Base-by-base conservation (phyloP, 2,888 invertebrate genomes). In the Drosophila formosana region DNA sequence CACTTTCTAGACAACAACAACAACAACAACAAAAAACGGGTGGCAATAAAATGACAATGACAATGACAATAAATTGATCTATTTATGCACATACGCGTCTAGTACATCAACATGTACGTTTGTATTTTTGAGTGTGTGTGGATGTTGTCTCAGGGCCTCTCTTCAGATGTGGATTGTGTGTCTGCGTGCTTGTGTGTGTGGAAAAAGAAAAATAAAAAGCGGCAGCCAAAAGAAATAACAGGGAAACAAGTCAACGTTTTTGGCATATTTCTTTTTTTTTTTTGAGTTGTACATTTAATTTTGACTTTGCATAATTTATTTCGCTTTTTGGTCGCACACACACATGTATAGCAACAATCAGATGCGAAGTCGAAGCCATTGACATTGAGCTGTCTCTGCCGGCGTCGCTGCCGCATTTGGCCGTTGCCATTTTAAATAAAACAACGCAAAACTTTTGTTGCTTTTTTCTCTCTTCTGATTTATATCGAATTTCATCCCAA, bases 341-440 rank as follows among this genome's bases (percentile, higher is more conserved):
- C n/a, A 32, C 39, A 46, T 49, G 11, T 37, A 26, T 13, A 37
- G n/a, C 51, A 34, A 55, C 43, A 43, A 55, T 55, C 55, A 32
- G 26, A 34, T 46, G 56, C 57, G 26, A 37, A 47, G 45, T 18
- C 53, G 8, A 74, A 77, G 82, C 85, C 88, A 82, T 88, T 82
- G 82, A 82, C 82, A 82, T 82, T 82, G 82, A 82, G 82, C 88
- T 84, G 82, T 75, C 81, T 57, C 69, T 58, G 80, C 61, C 50
- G 45, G 13, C 76, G 50, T 57, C 64, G 66, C 63, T 66, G 80
- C 75, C 84, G 60, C 80, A 75, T 87, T 84, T 87, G 85, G 85
- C 61, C 72, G 72, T 81, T 82, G 88, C 82, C 82, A 71, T 84
- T 87, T 82, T 67, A 64, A 81, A 81, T 61, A 53, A 72, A 67